phyloP scores from a whole-genome alignment of 1,140 invertebrate species.

The Bombus pyrosoma region DNA sequence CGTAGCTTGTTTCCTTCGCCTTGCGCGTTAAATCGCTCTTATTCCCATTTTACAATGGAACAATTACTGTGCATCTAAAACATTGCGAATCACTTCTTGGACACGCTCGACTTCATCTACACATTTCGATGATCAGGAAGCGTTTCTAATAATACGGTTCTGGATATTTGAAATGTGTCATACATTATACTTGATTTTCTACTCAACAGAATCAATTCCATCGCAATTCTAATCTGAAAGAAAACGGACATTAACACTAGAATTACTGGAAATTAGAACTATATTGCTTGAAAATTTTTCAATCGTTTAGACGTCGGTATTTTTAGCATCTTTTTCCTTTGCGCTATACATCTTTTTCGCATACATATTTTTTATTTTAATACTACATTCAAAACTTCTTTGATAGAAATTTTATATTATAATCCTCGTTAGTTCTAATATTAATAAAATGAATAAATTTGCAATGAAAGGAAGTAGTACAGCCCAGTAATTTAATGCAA shows the following conservation, averaged over 20 bases:
- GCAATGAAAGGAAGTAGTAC: too few species aligned
- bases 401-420: too few species aligned
- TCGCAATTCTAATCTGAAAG: neutral
- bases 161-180: slow-evolving; percentile 8
- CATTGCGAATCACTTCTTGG: slow-evolving; percentile 17
- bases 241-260: neutral
- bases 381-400: too few species aligned
- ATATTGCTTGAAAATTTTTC: too few species aligned
- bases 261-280: too few species aligned
- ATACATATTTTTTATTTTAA: too few species aligned
- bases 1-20: neutral
- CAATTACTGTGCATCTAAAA: slow-evolving; percentile 38
- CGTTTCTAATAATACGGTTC: slow-evolving; percentile 20
- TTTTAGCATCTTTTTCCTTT: too few species aligned
- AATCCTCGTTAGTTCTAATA: too few species aligned
- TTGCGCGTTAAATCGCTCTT: slow-evolving; percentile 13
- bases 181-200: neutral
- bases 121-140: slow-evolving; percentile 15
- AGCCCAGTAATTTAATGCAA: neutral
- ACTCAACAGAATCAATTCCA: neutral
- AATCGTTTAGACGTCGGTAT: too few species aligned
- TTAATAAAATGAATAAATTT: too few species aligned
- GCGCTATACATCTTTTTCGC: too few species aligned
- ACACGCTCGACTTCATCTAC: slow-evolving; percentile 20
- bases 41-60: slow-evolving; percentile 32